Base-by-base conservation (phyloP, 1,140 invertebrate species). In the Zelostemma sp. region DNA sequence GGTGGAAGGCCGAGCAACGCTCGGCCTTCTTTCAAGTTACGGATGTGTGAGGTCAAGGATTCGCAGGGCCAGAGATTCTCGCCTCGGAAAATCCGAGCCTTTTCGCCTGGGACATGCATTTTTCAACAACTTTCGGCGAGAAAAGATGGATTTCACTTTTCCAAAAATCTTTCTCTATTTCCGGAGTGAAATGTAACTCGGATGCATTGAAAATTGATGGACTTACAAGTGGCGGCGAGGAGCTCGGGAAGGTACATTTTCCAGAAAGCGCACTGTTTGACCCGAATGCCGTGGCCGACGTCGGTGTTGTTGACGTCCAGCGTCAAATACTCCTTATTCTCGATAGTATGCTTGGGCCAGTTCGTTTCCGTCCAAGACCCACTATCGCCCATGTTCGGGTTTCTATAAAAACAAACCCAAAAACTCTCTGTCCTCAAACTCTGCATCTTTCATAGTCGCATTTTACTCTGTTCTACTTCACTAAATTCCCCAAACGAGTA, bases 251-350 rank as follows among this genome's bases (percentile, higher is more conserved):
- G 88, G 81, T 97, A 97, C 78, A 95, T 92, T 81, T 96, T 95
- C 96, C 97, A 98, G 85, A 98, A 98, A 50, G 95, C 94, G 87
- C 97, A 98, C 81, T 97, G 91, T 83, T 95, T 95, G 58, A 94
- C 89, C 60, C 95, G 88, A 4, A 93, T 92, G 14, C 95, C 97
- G 53, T 91, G 88, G 6, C 95, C 95, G 15, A 94, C 91, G n/a
- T 90, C 87, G 18, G 90, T 92, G 6, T 88, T 90, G 81, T 96
- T 95, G 0, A 92, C 88, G 64, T 92, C 91, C 48, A 98, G 84
- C 1, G 93, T 93, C 49, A 98, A 87, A 84, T 93, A 97, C 80
- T 97, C 94, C 73, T 93, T 89, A 6, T 92, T 93, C 55, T 89
- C 88, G 1, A 90, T 89, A 8, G 93, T 95, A 82, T 97, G 94